Evolutionary conservation across 2,888 invertebrate genomes (phyloP), one percentile per base, ranked within the genome.

Genomic region (Parnassius smintheus): DNA sequence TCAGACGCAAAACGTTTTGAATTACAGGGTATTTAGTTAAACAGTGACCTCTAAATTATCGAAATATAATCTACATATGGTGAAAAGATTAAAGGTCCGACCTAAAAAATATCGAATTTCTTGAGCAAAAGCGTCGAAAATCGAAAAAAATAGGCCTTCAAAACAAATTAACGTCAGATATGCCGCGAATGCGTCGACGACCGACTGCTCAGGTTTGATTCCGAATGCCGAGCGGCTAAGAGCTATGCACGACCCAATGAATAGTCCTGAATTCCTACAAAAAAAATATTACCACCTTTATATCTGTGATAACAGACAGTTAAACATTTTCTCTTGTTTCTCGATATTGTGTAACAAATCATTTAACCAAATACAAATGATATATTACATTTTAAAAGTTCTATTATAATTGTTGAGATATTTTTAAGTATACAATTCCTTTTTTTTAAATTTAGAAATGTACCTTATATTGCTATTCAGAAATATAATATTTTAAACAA

Each of bases 81-180:
- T 51, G 12, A 46, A 13, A 12, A 51, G 22, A 49, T 41, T 55
- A 55, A 62, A 49, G 13, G 58, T 35, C 53, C 58, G 58, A 3
- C 50, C 42, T 50, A 49, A n/a, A 48, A 58, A 58, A 48, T 53
- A 62, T 62, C 62, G 44, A 13, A 58, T 62, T 58, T 55, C 58
- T 11, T 49, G 13, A 35, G 50, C 44, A 42, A 59, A 67, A 65
- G 66, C 66, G 63, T 67, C 66, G 65, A 66, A 67, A 66, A 56
- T 66, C 66, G 69, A 74, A 74, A 18, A 78, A 80, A 76, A 71
- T 68, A 72, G 66, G 65, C 70, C 68, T 69, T 81, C 80, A 78
- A 78, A 80, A 76, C 77, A 76, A 83, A 83, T 83, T 81, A 81
- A 78, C 73, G 76, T 72, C 77, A 80, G 76, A 77, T 75, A 81